A percentile compares a stretch with the other conserved stretches of the same genome.
Conservation (phyloP, 2,888 invertebrate species). For the Phengaris alcon region DNA sequence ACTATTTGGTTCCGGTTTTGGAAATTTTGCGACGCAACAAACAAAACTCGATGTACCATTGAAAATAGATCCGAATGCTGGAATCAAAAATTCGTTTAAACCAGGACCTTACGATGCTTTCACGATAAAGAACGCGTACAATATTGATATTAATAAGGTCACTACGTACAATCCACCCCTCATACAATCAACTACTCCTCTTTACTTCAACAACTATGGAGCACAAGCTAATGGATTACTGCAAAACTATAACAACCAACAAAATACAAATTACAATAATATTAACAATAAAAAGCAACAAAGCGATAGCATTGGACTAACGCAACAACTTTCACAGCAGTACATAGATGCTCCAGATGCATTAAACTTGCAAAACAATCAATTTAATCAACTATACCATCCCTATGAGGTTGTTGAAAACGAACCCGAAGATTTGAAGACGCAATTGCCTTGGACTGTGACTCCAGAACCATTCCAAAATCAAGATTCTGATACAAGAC, state of each 20-base stretch:
- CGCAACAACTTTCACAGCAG: constrained; percentile 59
- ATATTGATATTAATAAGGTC: constrained; percentile 54
- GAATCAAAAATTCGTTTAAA: constrained; percentile 59
- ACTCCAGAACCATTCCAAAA: constrained; percentile 54
- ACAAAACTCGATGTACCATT: constrained; percentile 58
- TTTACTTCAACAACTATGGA: constrained; percentile 51
- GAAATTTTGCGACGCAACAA: constrained; percentile 71
- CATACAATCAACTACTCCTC: constrained; percentile 55
- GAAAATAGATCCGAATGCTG: constrained; percentile 65
- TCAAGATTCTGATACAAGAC: constrained; percentile 54
- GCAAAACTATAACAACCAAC: constrained; percentile 55
- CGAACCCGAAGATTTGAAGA: constrained; percentile 58
- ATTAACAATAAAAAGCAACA: constrained; percentile 61
- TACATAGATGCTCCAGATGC: constrained; percentile 53
- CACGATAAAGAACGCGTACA: constrained; percentile 53
- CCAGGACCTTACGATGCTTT: constrained; percentile 74
- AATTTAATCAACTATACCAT: constrained; percentile 45
- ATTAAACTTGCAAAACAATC: constrained; percentile 44
- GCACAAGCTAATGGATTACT: constrained; percentile 50
- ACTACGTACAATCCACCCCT: constrained; percentile 65
- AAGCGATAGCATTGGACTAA: constrained; percentile 58
- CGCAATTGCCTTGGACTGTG: constrained; percentile 60
- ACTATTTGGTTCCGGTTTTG: constrained; percentile 63
- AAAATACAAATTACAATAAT: constrained; percentile 46
- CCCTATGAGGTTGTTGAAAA: constrained; percentile 72